A percentile compares a stretch with the other conserved stretches of the same genome.
Conservation (phyloP, 2,888 invertebrate genomes). For the Platycheirus rosarum region DNA sequence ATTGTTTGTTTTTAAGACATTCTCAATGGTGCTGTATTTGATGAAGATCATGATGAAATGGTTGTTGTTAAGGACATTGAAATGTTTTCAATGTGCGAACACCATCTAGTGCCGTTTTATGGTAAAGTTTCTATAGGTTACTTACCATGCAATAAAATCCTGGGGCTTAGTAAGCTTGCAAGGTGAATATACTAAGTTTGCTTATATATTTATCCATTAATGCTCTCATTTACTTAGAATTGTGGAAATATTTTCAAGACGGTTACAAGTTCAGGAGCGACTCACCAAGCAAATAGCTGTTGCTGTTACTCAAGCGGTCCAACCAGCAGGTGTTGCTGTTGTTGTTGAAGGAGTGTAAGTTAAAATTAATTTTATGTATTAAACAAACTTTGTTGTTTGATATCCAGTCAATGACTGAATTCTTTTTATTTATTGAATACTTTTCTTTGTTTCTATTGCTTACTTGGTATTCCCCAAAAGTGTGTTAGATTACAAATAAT, state of each 20-base stretch:
- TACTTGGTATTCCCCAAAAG: no score
- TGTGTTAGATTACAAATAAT: no score
- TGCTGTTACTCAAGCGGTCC: slow-evolving; percentile 97
- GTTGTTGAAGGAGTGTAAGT: slow-evolving; percentile 99
- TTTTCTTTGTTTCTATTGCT: no score
- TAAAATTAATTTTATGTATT: no score
- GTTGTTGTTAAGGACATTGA: slow-evolving; percentile 99
- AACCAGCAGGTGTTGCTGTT: slow-evolving; percentile 99
- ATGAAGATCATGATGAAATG: slow-evolving; percentile 99
- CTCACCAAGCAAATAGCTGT: slow-evolving; percentile 99
- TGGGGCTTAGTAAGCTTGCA: slow-evolving; percentile 98
- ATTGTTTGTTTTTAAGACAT: no score
- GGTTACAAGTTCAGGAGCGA: slow-evolving; percentile 98
- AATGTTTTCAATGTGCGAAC: slow-evolving; percentile 99
- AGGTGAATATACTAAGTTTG: slow-evolving; percentile 85
- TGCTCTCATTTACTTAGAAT: slow-evolving; percentile 91
- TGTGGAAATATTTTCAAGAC: slow-evolving; percentile 97
- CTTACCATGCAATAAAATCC: slow-evolving; percentile 97
- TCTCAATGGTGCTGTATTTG: slow-evolving; percentile 98
- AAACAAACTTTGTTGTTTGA: no score
- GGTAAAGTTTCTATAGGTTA: slow-evolving; percentile 99
- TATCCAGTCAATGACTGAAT: no score
- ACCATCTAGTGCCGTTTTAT: slow-evolving; percentile 99
- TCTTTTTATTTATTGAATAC: no score
- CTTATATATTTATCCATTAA: neutral